Conservation (phyloP, 92 coral and sea anemone species). For the Parazoanthus swiftii region DNA sequence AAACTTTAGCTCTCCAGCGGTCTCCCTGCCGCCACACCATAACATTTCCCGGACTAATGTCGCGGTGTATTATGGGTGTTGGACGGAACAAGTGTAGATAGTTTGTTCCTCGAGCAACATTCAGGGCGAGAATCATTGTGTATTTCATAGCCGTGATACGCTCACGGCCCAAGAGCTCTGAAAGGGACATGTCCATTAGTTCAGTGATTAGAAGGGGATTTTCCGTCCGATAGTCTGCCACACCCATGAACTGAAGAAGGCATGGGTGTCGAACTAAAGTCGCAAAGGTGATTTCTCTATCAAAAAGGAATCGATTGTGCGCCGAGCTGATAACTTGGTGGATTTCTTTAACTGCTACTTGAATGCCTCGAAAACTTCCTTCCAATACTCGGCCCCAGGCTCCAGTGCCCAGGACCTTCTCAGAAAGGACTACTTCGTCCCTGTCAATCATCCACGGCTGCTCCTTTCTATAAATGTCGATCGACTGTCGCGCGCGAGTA, state of each 20-base stretch:
- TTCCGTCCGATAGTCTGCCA: constrained; percentile 67
- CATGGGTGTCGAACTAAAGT: constrained; percentile 80
- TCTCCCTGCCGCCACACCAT: constrained; percentile 93
- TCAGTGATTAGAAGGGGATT: constrained; percentile 69
- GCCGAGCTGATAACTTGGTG: constrained; percentile 81
- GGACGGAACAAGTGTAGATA: constrained; percentile 85
- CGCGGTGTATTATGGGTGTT: constrained; percentile 86
- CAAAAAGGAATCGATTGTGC: constrained; percentile 69
- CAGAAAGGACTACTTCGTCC: constrained; percentile 67
- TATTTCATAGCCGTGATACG: constrained; percentile 56
- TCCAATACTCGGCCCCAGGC: constrained; percentile 89
- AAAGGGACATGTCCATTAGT: constrained; percentile 83
- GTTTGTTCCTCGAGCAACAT: constrained; percentile 77
- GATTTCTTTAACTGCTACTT: constrained; percentile 85
- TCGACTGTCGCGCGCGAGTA: constrained; percentile 58
- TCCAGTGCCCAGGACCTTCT: constrained; percentile 79
- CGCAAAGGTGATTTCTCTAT: constrained; percentile 81
- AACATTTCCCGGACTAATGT: constrained; percentile 79
- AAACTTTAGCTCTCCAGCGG: constrained; percentile 86
- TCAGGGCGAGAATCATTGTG: constrained; percentile 70
- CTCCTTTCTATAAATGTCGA: constrained; percentile 63
- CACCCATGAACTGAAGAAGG: constrained; percentile 79
- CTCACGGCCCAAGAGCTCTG: constrained; percentile 60
- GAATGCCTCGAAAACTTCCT: constrained; percentile 77
- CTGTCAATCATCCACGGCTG: constrained; percentile 80